These are phyloP conservation scores for Eudyptes chrysolophus DNA, from an alignment of 2,113 vertebrate species.

Conservation along the genomic window DNA sequence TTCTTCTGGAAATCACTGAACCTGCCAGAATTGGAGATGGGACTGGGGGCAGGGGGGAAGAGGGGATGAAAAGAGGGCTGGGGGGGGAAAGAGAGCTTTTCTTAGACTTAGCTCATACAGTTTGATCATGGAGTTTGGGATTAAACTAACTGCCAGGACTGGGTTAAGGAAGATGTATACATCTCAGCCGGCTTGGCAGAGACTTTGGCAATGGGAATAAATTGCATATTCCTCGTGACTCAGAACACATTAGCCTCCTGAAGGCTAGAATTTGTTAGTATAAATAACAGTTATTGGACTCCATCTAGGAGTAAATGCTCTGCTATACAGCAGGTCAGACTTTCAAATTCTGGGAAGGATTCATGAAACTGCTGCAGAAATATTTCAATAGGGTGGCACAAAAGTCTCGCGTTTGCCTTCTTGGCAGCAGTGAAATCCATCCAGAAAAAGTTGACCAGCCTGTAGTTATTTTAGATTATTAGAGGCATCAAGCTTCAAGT, in stretches of 20 bases:
- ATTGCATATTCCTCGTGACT: not conserved
- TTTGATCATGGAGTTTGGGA: not conserved
- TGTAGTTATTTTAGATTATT: not conserved
- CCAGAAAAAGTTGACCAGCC: not conserved
- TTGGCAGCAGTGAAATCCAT: not conserved
- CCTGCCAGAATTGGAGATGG: not conserved
- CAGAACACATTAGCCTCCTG: not conserved
- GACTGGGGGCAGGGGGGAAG: accelerated
- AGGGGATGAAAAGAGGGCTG: not conserved
- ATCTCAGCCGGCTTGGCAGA: not conserved
- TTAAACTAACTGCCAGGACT: not conserved
- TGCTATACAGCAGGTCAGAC: not conserved
- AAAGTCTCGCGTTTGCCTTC: not conserved
- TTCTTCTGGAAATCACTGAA: not conserved
- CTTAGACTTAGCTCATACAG: not conserved
- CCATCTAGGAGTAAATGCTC: not conserved
- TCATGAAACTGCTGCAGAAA: not conserved
- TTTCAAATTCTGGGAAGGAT: not conserved
- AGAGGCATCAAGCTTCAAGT: not conserved
- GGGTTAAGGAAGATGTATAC: not conserved
- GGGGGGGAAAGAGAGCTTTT: not conserved
- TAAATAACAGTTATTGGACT: not conserved
- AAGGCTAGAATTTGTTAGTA: not conserved
- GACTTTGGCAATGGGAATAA: not conserved
- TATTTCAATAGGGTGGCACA: not conserved